Evolutionary conservation across 1,140 invertebrate genomes (phyloP).

Genomic region (Luehdorfia chinensis): DNA sequence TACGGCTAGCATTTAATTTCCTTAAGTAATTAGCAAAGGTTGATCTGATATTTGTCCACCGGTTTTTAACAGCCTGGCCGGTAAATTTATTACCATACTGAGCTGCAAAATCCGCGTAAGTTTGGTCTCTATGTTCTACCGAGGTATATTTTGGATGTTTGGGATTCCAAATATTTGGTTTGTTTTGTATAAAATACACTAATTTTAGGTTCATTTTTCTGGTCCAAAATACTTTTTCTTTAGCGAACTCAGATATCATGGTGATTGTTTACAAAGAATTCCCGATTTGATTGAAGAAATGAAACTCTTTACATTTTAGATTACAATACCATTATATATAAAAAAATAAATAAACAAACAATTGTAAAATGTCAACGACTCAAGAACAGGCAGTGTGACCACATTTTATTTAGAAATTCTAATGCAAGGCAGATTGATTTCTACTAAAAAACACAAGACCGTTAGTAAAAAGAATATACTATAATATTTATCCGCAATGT

Average conservation of each 20-base stretch:
- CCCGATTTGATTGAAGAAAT: too few relatives aligned
- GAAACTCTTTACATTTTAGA: too few relatives aligned
- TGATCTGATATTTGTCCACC: slow-evolving; percentile 68
- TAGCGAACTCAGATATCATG: slow-evolving; percentile 66
- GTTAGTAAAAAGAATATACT: too few relatives aligned
- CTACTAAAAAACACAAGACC: too few relatives aligned
- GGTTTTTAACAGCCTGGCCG: slow-evolving; percentile 61
- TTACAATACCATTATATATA: too few relatives aligned
- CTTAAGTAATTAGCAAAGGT: slow-evolving; percentile 64
- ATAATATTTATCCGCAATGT: too few relatives aligned
- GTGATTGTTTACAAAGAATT: too few relatives aligned
- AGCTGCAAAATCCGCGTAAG: slow-evolving; percentile 59
- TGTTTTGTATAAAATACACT: slow-evolving; percentile 61
- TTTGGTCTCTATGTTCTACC: slow-evolving; percentile 43
- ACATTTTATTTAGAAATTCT: too few relatives aligned
- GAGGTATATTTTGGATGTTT: slow-evolving; percentile 68
- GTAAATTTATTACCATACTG: slow-evolving; percentile 63
- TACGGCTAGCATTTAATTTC: slow-evolving; percentile 52
- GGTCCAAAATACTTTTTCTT: slow-evolving; percentile 70
- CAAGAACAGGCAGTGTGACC: too few relatives aligned
- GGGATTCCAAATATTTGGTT: slow-evolving; percentile 65
- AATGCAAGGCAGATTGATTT: too few relatives aligned
- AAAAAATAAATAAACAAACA: too few relatives aligned
- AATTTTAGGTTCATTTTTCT: slow-evolving; percentile 66
- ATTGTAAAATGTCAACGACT: too few relatives aligned